Conservation (phyloP, 2,113 vertebrate genomes). For the Cyprinodon variegatus region DNA sequence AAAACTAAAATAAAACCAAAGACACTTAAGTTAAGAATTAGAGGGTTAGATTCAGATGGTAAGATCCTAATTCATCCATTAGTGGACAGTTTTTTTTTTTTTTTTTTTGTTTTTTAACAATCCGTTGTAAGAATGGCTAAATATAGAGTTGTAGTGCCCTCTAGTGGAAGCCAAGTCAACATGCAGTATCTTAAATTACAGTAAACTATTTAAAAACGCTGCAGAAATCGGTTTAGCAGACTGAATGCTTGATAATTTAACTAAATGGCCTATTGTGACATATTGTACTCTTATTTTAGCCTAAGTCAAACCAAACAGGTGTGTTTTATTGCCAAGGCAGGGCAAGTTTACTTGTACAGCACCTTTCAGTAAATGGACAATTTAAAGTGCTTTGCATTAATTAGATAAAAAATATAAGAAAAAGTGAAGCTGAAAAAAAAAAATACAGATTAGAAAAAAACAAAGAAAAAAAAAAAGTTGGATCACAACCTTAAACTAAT, state of each 20-base stretch:
- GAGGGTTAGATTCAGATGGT: too few species aligned
- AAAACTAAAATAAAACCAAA: background rate
- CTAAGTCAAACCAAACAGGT: too few species aligned
- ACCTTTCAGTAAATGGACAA: too few species aligned
- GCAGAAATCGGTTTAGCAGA: background rate
- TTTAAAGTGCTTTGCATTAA: too few species aligned
- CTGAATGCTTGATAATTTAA: background rate
- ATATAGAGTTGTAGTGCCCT: slow-evolving; percentile 33
- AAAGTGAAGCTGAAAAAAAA: too few species aligned
- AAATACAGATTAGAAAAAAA: too few species aligned
- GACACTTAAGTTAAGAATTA: background rate
- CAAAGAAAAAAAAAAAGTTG: too few species aligned
- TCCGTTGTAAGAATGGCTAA: background rate
- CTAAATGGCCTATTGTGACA: background rate
- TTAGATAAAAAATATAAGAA: too few species aligned
- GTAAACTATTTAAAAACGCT: background rate
- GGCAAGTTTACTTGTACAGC: too few species aligned
- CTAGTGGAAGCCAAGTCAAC: slow-evolving; percentile 24
- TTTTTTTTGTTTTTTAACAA: background rate
- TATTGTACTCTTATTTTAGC: background rate
- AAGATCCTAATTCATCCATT: background rate
- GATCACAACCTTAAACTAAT: too few species aligned
- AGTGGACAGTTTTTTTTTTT: background rate
- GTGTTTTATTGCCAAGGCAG: too few species aligned
- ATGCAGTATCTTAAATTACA: background rate